Percentiles rank a stretch among this genome's conserved stretches.
Conservation (phyloP, 2,113 vertebrate genomes). For the Chiloscyllium plagiosum region DNA sequence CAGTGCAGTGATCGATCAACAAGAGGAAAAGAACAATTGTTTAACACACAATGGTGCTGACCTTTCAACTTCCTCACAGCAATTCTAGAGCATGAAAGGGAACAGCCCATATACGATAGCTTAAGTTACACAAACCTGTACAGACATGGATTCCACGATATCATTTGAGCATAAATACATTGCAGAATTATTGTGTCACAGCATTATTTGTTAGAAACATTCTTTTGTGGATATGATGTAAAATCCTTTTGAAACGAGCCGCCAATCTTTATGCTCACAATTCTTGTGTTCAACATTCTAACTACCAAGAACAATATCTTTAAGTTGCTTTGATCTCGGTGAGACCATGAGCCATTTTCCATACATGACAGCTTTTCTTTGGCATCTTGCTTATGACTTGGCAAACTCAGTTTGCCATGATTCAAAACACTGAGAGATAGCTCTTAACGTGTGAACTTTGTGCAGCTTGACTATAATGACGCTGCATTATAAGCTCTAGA, state of each 20-base stretch:
- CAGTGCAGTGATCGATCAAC: background rate
- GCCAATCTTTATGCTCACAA: background rate
- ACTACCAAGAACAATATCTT: background rate
- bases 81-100: background rate
- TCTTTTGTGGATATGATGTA: background rate
- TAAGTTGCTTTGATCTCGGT: background rate
- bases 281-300: background rate
- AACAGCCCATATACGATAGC: background rate
- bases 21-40: background rate
- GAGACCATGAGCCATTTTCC: background rate
- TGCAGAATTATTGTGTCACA: background rate
- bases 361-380: background rate
- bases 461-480: background rate
- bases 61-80: background rate
- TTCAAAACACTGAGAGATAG: background rate
- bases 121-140: background rate
- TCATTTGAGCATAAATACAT: background rate
- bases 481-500: background rate
- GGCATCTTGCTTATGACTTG: background rate
- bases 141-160: background rate
- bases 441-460: background rate
- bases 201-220: background rate
- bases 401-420: background rate
- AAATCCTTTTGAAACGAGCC: background rate
- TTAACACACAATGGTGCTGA: background rate